Evolutionary conservation across 2,113 vertebrate species (phyloP), one percentile per base, ranked within the genome.

Genomic region (Isichthys henryi): DNA sequence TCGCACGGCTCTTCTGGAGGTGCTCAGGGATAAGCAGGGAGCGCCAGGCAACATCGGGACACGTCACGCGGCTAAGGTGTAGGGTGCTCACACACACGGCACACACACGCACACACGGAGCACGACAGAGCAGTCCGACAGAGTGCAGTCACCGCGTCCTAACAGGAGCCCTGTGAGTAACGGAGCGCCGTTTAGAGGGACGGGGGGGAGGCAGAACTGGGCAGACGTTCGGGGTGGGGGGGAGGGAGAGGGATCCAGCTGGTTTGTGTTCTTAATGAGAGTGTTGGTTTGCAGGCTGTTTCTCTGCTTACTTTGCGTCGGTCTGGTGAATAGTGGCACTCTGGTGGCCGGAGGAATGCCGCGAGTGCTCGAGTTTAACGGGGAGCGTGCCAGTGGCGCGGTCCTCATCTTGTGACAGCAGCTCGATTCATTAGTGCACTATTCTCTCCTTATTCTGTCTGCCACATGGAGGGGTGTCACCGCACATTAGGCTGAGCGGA

Each of bases 131-230:
- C 88, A 27, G 88, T 23, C 62, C 5, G n/a, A 11, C 19, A 15
- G 39, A 88, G 56, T 21, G 21, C 45, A 74, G 43, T 11, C 35
- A 8, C 7, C 8, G 46, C 85, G 31, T 35, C 46, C 85, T 48
- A 1, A 43, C 31, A 3, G 49, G 88, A 82, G 17, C 56, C 7
- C 52, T 89, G 88, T 89, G 43, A 89, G 88, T 86, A 89, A 89
- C 13, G 1, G 53, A 86, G 17, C 52, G 53, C 52, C 17, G 50
- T 50, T 52, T 0, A 19, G 70, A 35, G 62, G n/a, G 19, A 46
- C 31, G 45, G 31, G 19, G 39, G 62, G 87, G 52, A 21, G 11
- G 11, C 2, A 3, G 53, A 21, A 13, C 5, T 48, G 49, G n/a
- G 70, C 10, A 21, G 58, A 19, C 0, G 58, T 5, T 21, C 19